Percentiles rank a stretch among this genome's conserved stretches.
Evolutionary conservation across 2,113 vertebrate species (phyloP).

Genomic region (Malurus cyaneus): DNA sequence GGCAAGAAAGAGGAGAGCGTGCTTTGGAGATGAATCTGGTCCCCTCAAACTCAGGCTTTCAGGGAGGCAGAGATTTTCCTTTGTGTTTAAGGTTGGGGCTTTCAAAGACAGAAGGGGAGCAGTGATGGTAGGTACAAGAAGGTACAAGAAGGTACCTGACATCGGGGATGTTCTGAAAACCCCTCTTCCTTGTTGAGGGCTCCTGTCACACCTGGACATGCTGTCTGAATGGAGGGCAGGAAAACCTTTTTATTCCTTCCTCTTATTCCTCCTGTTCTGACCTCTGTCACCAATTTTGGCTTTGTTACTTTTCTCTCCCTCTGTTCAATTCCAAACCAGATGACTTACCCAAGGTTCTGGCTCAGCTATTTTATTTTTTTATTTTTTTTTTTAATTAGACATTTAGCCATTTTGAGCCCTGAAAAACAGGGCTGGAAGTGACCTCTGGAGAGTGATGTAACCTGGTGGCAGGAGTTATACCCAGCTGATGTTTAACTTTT

Average conservation of each 20-base stretch:
- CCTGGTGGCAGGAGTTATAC: background rate
- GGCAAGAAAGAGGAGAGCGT: background rate
- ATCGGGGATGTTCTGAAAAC: background rate
- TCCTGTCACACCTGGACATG: background rate
- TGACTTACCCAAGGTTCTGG: background rate
- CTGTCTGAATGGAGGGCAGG: background rate
- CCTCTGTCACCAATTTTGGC: background rate
- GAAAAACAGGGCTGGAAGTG: background rate
- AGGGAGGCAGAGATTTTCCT: background rate
- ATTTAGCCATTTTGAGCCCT: background rate
- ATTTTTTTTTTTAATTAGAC: background rate
- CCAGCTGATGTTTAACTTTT: background rate
- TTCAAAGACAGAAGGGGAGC: background rate
- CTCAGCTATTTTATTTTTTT: background rate
- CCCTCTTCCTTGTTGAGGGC: background rate
- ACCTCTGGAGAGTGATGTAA: background rate
- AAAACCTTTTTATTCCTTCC: background rate
- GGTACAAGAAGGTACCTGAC: background rate
- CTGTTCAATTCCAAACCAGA: background rate
- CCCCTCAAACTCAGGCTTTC: background rate
- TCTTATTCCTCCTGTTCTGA: background rate
- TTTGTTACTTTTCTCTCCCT: background rate
- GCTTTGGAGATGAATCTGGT: background rate
- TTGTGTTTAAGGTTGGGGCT: background rate
- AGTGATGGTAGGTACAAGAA: background rate